phyloP scores from a whole-genome alignment of 2,888 invertebrate species.

The Oscheius onirici region DNA sequence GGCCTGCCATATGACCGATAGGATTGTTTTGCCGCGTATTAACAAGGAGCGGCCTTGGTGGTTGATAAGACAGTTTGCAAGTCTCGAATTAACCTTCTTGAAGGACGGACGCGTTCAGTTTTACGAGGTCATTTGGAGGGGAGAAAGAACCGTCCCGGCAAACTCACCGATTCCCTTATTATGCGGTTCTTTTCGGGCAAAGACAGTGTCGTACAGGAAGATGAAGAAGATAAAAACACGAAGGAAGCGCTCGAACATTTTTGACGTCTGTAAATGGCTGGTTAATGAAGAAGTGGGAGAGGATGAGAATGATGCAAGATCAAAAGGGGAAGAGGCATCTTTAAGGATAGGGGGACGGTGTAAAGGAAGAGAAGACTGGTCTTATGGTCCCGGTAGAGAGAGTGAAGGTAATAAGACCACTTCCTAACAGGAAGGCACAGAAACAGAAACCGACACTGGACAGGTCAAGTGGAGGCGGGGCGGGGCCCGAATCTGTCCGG shows the following conservation, averaged over 20 bases:
- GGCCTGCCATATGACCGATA: not conserved
- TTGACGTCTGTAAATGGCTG: constrained; percentile 28
- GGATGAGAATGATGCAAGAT: constrained; percentile 21
- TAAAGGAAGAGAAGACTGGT: not conserved
- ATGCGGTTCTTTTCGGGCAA: constrained; percentile 47
- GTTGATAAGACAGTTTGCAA: not conserved
- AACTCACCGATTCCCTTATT: constrained; percentile 53
- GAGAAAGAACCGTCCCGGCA: not conserved
- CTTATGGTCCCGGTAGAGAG: not conserved
- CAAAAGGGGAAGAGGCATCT: constrained; percentile 10
- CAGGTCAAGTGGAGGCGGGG: constrained; percentile 30
- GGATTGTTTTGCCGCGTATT: not conserved
- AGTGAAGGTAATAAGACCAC: not conserved
- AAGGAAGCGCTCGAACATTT: constrained; percentile 52
- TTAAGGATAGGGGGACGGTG: not conserved
- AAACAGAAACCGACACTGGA: constrained; percentile 12
- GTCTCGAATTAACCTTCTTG: not conserved
- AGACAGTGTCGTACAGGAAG: constrained; percentile 53
- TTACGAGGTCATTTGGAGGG: constrained; percentile 16
- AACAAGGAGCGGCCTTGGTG: not conserved
- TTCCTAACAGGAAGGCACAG: constrained; percentile 9
- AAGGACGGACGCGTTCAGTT: constrained; percentile 3
- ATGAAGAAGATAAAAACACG: constrained; percentile 52
- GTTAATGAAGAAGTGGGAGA: constrained; percentile 28
- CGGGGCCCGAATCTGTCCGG: constrained; percentile 6